Evolutionary conservation across 1,140 invertebrate species (phyloP).

Genomic region (Calliopsis andreniformis): DNA sequence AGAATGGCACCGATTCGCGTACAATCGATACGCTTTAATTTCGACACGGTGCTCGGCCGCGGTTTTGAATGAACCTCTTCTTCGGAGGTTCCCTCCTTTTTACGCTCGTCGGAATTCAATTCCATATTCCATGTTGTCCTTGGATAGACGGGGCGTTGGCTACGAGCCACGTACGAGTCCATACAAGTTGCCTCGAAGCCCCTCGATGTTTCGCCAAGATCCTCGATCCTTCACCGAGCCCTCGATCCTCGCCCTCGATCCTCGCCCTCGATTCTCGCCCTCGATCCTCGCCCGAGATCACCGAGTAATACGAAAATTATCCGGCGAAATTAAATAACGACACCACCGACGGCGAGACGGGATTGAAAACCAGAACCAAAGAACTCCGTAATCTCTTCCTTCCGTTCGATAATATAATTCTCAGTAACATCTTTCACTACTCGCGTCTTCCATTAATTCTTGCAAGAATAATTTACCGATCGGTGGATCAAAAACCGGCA

Average conservation of each 20-base stretch:
- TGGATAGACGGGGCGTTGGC: conserved; percentile 5
- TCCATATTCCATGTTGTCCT: conserved; percentile 42
- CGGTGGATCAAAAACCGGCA: background rate
- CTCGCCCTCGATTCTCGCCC: too few species aligned
- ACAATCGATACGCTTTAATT: conserved; percentile 23
- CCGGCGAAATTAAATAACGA: background rate
- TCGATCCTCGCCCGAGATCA: too few species aligned
- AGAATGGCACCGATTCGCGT: background rate
- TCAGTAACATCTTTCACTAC: too few species aligned
- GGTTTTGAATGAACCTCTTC: conserved; percentile 26
- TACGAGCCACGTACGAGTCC: conserved; percentile 41
- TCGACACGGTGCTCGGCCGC: background rate
- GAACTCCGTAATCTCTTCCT: too few species aligned
- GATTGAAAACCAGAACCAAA: too few species aligned
- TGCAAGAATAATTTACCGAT: background rate
- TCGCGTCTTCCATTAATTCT: background rate
- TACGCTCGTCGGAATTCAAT: conserved; percentile 21
- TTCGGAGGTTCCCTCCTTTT: conserved; percentile 1
- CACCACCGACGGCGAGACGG: too few species aligned
- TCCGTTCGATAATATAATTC: too few species aligned
- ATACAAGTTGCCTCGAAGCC: conserved; percentile 45
- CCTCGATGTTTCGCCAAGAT: background rate
- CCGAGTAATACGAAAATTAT: background rate
- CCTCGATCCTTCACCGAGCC: too few species aligned
- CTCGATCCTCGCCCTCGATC: too few species aligned